Evolutionary conservation across 2,113 vertebrate genomes (phyloP), one percentile per base, ranked within the genome.

Genomic region (Numenius arquata): DNA sequence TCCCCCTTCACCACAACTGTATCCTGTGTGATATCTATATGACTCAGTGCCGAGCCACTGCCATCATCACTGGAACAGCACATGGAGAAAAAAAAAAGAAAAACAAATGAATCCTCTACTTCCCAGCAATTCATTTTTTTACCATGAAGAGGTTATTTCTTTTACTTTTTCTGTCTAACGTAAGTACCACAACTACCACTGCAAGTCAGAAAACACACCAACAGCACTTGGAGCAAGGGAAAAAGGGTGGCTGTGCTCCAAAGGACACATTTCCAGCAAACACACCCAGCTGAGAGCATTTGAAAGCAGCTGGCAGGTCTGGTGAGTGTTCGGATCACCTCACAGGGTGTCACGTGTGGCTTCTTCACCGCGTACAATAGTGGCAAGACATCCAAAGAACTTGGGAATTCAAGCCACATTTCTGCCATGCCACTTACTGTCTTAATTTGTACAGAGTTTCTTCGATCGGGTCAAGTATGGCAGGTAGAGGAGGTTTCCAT

Each of bases 311-410:
- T 96, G 90, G 73, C 87, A 86, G 34, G 34, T 93, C 93, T 95
- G 95, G 75, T 89, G 95, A 95, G 76, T 76, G 50, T 96, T 98
- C 40, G 8, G 36, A 93, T 95, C 92, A 93, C 65, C 52, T 92
- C 77, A 9, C n/a, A 92, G 70, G 26, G 29, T 79, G 22, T 79
- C 55, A 81, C 2, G 0, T 1, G 11, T 66, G 74, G 47, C 62
- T 96, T 72, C 55, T 87, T 79, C 78, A 48, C 29, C 74, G 47
- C 5, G 4, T 67, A 34, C 83, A 68, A 71, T 95, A 85, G 91
- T 58, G 93, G 77, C 30, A 17, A 43, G 27, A 63, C 23, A 93
- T 59, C 29, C 30, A 81, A 75, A 65, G 41, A 22, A 8, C 30
- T 65, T 43, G 62, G 48, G 45, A 58, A 84, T 56, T 89, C 18